A percentile compares a stretch with the other conserved stretches of the same genome.
Evolutionary conservation across 2,888 invertebrate genomes (phyloP).

Genomic region (Hoplodrina blanda): DNA sequence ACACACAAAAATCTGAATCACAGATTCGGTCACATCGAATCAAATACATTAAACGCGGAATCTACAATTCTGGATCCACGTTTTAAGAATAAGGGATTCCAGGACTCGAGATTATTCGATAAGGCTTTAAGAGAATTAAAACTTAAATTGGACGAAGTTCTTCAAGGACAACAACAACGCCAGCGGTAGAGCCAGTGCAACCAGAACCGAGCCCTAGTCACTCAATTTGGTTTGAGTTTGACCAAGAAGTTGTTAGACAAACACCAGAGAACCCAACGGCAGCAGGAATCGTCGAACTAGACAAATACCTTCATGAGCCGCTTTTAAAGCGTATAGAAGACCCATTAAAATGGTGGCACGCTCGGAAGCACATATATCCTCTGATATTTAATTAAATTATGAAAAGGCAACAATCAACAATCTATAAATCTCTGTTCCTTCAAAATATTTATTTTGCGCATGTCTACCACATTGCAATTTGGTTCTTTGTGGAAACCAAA

Average conservation of each 20-base stretch:
- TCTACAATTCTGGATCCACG: slow-evolving; percentile 14
- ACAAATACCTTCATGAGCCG: slow-evolving; percentile 3
- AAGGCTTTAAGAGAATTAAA: slow-evolving; percentile 3
- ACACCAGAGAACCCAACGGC: slow-evolving; percentile 14
- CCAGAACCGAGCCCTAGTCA: slow-evolving; percentile 6
- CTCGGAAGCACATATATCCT: slow-evolving; percentile 6
- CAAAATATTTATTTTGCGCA: too few relatives aligned
- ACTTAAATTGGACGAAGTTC: slow-evolving; percentile 20
- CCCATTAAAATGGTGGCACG: slow-evolving; percentile 20
- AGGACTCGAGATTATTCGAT: neutral
- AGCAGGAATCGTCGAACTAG: slow-evolving; percentile 1
- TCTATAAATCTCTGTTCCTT: too few relatives aligned
- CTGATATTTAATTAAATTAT: neutral
- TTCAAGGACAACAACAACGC: slow-evolving; percentile 7
- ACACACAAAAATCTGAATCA: neutral
- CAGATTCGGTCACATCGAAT: slow-evolving; percentile 10
- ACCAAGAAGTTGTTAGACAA: slow-evolving; percentile 14
- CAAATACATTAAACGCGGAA: slow-evolving; percentile 1
- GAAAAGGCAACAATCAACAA: slow-evolving; percentile 22
- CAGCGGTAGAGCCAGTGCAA: slow-evolving; percentile 7
- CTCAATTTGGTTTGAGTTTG: slow-evolving; percentile 21
- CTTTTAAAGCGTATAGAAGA: slow-evolving; percentile 14
- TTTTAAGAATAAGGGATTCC: slow-evolving; percentile 19
- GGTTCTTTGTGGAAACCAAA: too few relatives aligned
- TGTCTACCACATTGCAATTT: too few relatives aligned